These are phyloP conservation scores for Cryptus viduatorius DNA, from an alignment of 2,888 invertebrate species.

Conservation along the genomic window DNA sequence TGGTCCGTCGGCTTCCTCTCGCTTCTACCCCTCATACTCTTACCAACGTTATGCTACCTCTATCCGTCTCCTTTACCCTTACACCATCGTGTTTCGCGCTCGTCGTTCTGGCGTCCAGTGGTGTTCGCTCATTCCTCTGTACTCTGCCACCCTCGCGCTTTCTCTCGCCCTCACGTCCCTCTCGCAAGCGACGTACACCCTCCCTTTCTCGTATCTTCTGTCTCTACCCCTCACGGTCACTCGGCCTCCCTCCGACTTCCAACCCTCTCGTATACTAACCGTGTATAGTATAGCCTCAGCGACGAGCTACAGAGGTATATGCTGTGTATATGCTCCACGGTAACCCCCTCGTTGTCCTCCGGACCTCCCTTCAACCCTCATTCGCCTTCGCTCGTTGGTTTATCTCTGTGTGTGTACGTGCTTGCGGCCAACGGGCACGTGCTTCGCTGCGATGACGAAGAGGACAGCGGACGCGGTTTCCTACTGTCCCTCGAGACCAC, in stretches of 20 bases:
- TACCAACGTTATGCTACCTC: constrained; percentile 45
- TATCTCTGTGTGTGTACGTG: constrained; percentile 45
- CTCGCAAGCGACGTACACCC: constrained; percentile 51
- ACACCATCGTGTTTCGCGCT: constrained; percentile 45
- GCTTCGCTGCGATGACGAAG: constrained; percentile 64
- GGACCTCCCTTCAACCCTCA: constrained; percentile 75
- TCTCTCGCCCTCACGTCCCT: constrained; percentile 50
- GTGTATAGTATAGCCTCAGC: constrained; percentile 38
- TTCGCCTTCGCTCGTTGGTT: constrained; percentile 63
- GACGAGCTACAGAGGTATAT: constrained; percentile 48
- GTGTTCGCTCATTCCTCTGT: constrained; percentile 56
- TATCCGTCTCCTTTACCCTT: constrained; percentile 43
- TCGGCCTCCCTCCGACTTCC: constrained; percentile 58
- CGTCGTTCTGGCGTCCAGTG: constrained; percentile 44
- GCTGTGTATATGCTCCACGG: constrained; percentile 40
- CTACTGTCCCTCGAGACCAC: constrained; percentile 61
- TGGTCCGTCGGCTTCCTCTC: constrained; percentile 68
- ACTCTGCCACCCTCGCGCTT: constrained; percentile 42
- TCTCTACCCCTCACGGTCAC: constrained; percentile 66
- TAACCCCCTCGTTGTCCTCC: constrained; percentile 41
- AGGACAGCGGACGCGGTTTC: constrained; percentile 65
- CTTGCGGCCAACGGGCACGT: constrained; percentile 63
- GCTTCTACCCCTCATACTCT: constrained; percentile 52
- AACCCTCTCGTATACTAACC: constrained; percentile 51
- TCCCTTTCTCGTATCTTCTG: constrained; percentile 44